Base-by-base conservation (phyloP, 1,140 invertebrate species). In the Psilanteris sp. region DNA sequence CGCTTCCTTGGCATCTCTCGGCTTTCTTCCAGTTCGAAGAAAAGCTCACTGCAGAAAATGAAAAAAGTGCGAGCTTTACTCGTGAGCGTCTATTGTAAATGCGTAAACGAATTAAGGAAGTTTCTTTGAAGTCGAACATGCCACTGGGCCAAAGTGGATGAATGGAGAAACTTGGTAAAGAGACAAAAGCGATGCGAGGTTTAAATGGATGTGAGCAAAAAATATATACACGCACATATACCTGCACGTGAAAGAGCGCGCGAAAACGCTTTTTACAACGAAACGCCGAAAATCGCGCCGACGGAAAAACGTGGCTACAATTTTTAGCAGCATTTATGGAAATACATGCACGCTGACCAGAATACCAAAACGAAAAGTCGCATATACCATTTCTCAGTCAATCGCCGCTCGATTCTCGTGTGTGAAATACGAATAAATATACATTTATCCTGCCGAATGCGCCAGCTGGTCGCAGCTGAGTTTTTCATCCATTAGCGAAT, bases 21-120 rank as follows among this genome's bases (percentile, higher is more conserved):
- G 61, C 36, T 46, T 50, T 50, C 48, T 64, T 48, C 46, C 34
- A 41, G 32, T 41, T 48, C 62, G 62, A 50, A 50, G 57, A 64
- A 64, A 39, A 31, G 55, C 48, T 57, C 48, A 24, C 39, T 39
- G 41, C 5, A 62, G 68, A 75, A 79, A 73, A 71, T 64, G 54
- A 36, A 29, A 54, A 61, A 71, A 62, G 46, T 67, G 57, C 39
- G 54, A 72, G 55, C 43, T 55, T 55, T 22, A 27, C 61, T 62
- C 14, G 54, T 29, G 48, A 59, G 50, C 43, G 50, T 79, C 74
- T 76, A 80, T 79, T 79, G 77, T 81, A 62, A 80, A 82, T 79
- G 80, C 67, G 76, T 85, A 83, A 85, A 79, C 76, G 81, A 85
- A 83, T 84, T 81, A 85, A 61, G 37, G 34, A 50, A 80, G 70